Evolutionary conservation across 1,140 invertebrate genomes (phyloP).

Genomic region (Varroa destructor): DNA sequence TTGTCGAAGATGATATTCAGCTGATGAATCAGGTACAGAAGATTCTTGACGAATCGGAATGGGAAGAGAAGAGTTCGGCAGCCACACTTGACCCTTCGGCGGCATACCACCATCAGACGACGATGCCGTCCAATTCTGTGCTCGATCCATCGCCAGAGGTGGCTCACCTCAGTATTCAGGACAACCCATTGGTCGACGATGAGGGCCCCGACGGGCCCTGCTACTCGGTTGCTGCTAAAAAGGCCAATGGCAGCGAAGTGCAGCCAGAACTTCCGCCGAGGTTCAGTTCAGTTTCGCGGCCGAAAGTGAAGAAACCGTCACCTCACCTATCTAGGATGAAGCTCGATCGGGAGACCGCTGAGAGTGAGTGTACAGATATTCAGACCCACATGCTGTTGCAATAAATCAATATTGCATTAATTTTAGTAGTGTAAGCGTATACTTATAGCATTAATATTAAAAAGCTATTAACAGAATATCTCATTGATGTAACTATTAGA

Average conservation of each 20-base stretch:
- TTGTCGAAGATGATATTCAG: constrained; percentile 24
- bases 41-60: constrained; percentile 24
- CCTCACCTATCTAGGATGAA: constrained; percentile 22
- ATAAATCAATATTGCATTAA: not conserved
- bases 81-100: constrained; percentile 17
- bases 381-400: not conserved
- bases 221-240: constrained; percentile 19
- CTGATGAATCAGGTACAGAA: constrained; percentile 26
- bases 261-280: constrained; percentile 21
- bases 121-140: constrained; percentile 26
- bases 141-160: constrained; percentile 19
- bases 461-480: too few species aligned
- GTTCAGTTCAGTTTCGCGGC: constrained; percentile 22
- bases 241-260: constrained; percentile 13
- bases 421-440: too few species aligned
- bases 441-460: too few species aligned
- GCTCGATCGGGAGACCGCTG: constrained; percentile 21
- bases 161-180: constrained; percentile 14
- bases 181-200: constrained; percentile 12
- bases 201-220: constrained; percentile 20
- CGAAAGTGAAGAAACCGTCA: constrained; percentile 1
- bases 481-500: too few species aligned
- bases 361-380: not conserved
- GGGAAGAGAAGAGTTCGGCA: constrained; percentile 22
- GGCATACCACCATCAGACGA: constrained; percentile 26